phyloP scores from a whole-genome alignment of 2,113 vertebrate species.

The Caranx melampygus region DNA sequence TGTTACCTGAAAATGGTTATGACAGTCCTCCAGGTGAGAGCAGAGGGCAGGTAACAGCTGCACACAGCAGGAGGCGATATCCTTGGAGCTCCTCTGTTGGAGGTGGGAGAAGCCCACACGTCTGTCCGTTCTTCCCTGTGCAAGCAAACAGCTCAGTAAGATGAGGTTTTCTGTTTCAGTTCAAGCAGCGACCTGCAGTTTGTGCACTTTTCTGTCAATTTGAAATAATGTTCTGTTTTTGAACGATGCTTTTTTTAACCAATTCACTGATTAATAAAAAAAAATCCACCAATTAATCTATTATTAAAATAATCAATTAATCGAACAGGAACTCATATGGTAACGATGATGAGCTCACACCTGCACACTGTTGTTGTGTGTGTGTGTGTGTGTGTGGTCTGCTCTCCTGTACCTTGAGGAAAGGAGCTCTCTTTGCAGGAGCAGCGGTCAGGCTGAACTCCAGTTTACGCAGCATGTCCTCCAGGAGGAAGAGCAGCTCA shows the following conservation, averaged over 20 bases:
- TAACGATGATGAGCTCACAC: background rate
- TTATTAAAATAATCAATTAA: no score
- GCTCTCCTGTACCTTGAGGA: slow-evolving; percentile 86
- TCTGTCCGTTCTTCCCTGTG: slow-evolving; percentile 85
- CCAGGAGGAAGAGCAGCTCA: slow-evolving; percentile 93
- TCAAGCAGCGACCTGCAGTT: no score
- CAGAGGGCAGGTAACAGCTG: slow-evolving; percentile 90
- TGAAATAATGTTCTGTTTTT: no score
- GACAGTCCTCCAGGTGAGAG: slow-evolving; percentile 94
- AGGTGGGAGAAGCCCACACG: slow-evolving; percentile 92
- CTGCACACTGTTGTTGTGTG: background rate
- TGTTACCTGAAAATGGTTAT: slow-evolving; percentile 95
- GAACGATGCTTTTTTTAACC: no score
- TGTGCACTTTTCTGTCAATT: no score
- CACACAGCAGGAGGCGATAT: slow-evolving; percentile 83
- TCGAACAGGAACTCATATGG: no score
- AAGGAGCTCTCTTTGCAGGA: slow-evolving; percentile 85
- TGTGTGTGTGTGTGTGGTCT: background rate
- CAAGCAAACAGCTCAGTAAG: background rate
- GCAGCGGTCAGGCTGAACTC: slow-evolving; percentile 86
- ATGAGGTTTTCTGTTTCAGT: no score
- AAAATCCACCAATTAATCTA: no score
- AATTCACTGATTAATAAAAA: no score
- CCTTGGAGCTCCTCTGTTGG: slow-evolving; percentile 87
- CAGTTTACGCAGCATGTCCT: slow-evolving; percentile 93